Conservation (phyloP, 2,888 invertebrate genomes). For the Diabrotica balteata region DNA sequence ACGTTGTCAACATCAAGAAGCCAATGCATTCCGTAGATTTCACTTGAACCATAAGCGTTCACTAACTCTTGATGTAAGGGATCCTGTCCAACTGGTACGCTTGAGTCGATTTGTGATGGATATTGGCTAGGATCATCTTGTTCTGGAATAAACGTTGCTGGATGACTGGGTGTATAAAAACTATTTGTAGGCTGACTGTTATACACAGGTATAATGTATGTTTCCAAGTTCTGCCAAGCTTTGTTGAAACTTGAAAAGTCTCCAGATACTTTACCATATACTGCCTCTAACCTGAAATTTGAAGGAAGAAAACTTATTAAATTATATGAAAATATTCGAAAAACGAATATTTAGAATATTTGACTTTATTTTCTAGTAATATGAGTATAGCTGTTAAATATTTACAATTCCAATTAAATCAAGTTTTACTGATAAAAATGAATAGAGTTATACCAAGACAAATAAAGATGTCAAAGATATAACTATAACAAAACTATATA, state of each 20-base stretch:
- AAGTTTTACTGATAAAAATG: too few relatives aligned
- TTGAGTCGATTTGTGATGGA: conserved; percentile 35
- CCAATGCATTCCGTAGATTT: conserved; percentile 46
- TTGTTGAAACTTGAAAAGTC: conserved; percentile 42
- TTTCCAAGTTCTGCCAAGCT: conserved; percentile 42
- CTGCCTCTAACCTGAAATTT: conserved; percentile 36
- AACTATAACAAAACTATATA: too few relatives aligned
- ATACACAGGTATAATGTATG: conserved; percentile 40
- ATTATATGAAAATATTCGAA: too few relatives aligned
- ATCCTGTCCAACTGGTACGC: conserved; percentile 40
- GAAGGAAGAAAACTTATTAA: too few relatives aligned
- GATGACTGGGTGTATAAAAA: conserved; percentile 38
- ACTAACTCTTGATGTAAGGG: conserved; percentile 40
- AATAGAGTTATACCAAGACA: too few relatives aligned
- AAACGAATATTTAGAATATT: too few relatives aligned
- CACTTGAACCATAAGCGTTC: conserved; percentile 36
- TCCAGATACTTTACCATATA: conserved; percentile 39
- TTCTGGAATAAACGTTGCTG: conserved; percentile 43
- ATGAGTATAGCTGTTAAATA: too few relatives aligned
- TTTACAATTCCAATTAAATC: too few relatives aligned
- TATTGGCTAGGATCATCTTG: conserved; percentile 39
- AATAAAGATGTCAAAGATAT: too few relatives aligned
- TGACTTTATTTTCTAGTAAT: too few relatives aligned
- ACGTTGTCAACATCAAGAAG: conserved; percentile 43
- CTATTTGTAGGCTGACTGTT: conserved; percentile 39